Base-by-base conservation (phyloP, 2,797 vertebrate genomes). In the Adrianichthys oophorus region DNA sequence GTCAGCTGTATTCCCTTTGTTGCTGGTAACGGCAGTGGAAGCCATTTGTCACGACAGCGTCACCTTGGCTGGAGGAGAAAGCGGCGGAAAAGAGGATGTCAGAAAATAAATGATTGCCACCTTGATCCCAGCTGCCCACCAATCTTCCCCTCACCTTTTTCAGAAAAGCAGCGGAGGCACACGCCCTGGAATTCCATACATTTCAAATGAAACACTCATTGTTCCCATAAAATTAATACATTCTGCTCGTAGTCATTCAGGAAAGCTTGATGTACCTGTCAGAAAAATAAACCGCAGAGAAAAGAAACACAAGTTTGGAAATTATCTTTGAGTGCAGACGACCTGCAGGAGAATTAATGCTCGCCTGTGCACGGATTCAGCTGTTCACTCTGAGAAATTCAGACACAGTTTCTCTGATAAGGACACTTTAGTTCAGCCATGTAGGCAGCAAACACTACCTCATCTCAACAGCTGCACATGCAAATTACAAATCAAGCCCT, bases 31-130 rank as follows among this genome's bases (percentile, higher is more conserved):
- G 19, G 43, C 10, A 7, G 65, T 21, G 65, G 42, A 64, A 65
- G 57, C 48, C 48, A 63, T 83, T 78, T 51, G 52, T 82, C 72
- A 78, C 43, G 47, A 54, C 46, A 61, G 18, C 41, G 68, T 74
- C 67, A 54, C 62, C 60, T 60, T 61, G 23, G 41, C 56, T 51
- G 52, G 58, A 61, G 48, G 52, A 57, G 62, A 72, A 62, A 19
- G n/a, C 19, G 52, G 13, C 10, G 37, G 10, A 63, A 72, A 54
- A 59, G 48, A 52, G 24, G 21, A 75, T 10, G 64, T 74, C 62
- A 69, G 32, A 59, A 75, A 71, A 77, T 76, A 72, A 84, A 70
- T 62, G 79, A 86, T 79, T 59, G 56, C 73, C 58, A 64, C 62
- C 70, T 70, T 60, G 56, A 79, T 74, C 68, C 62, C 76, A 69